A percentile compares a stretch with the other conserved stretches of the same genome.
These are phyloP conservation scores for Torymus texanus DNA, from an alignment of 2,888 invertebrate species.

Conservation along the genomic window DNA sequence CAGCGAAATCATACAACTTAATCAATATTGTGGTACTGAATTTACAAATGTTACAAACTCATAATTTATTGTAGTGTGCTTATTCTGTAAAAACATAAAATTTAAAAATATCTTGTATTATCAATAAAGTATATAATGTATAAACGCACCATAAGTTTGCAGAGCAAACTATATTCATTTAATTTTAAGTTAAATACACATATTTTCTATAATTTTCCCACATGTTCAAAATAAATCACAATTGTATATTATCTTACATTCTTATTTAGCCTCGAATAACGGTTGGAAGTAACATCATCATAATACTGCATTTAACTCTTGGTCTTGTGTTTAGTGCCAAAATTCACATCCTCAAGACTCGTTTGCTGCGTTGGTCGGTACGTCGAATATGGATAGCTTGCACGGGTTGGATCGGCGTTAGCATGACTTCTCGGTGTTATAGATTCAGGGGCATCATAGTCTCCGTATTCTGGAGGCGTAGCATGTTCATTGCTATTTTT, in stretches of 20 bases:
- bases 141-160: no score
- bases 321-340: constrained; percentile 63
- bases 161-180: not conserved
- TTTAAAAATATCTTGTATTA: no score
- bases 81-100: no score
- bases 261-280: constrained; percentile 41
- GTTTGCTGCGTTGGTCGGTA: constrained; percentile 64
- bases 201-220: not conserved
- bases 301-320: constrained; percentile 54
- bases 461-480: constrained; percentile 60
- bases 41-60: no score
- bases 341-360: constrained; percentile 63
- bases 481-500: constrained; percentile 59
- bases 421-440: constrained; percentile 58
- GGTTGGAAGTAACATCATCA: not conserved
- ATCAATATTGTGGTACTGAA: no score
- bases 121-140: no score
- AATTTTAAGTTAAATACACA: not conserved
- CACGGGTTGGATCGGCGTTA: constrained; percentile 63
- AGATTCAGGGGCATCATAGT: constrained; percentile 61
- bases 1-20: no score
- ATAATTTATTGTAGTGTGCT: no score
- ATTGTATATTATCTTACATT: not conserved
- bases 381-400: constrained; percentile 65
- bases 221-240: constrained; percentile 40